Evolutionary conservation across 2,113 vertebrate species (phyloP), one percentile per base, ranked within the genome.

Genomic region (Coracopsis vasa): DNA sequence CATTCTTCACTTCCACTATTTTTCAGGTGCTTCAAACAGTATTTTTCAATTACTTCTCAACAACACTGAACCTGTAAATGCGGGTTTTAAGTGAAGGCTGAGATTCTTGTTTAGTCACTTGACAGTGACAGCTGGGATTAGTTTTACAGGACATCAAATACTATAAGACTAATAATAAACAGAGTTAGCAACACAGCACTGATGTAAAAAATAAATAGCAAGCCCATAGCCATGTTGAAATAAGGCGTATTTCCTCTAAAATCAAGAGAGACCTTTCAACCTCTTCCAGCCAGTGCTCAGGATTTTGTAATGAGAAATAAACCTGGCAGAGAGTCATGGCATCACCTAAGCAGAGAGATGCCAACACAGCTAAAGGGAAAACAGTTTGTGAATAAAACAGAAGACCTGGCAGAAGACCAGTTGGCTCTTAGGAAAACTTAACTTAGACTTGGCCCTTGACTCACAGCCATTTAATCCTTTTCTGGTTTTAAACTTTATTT

Each of bases 251-350:
- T 94, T 90, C 83, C 54, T 91, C 48, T 56, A 75, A 77, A 65
- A 79, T 65, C 77, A 86, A 69, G 54, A 86, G 44, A 51, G n/a
- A 82, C 39, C 19, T 77, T 96, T 66, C 72, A 90, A 60, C 42
- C 11, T 92, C 50, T 75, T 94, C 66, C 62, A 87, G 58, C 17
- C 31, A 80, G 37, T 31, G 21, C 71, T 80, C 56, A 42, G 69
- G 64, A 92, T 56, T 96, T 88, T 92, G 61, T 88, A 94, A 93
- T 27, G 51, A 2, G 27, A 95, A 86, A 92, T 79, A 89, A 94
- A 71, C 19, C n/a, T 94, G 80, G 80, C 74, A 83, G 8, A 60
- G 17, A 71, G 58, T 90, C 81, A 85, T 82, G 74, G 65, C 47
- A 71, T 47, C 85, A 83, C 65, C 54, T 33, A 92, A 92, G 54